Evolutionary conservation across 92 coral and sea anemone species (phyloP).

Genomic region (Siderastrea radians): DNA sequence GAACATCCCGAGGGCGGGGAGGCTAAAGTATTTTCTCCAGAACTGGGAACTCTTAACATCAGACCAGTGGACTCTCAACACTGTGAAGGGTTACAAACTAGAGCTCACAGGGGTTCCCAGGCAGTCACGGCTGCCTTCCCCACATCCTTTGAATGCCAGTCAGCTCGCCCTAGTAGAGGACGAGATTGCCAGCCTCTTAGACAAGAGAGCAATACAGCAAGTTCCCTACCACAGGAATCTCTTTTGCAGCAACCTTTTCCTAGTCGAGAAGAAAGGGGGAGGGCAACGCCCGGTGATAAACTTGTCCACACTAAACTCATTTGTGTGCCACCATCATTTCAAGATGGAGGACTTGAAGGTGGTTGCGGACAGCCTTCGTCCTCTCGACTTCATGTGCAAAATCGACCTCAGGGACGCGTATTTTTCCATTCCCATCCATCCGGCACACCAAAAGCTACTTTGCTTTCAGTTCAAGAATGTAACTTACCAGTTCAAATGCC

Average conservation of each 20-base stretch:
- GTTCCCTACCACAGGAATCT: slow-evolving; percentile 20
- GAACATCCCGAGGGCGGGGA: slow-evolving; percentile 42
- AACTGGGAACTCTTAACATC: slow-evolving; percentile 41
- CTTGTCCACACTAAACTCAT: slow-evolving; percentile 38
- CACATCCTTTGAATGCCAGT: background rate
- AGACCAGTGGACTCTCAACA: slow-evolving; percentile 35
- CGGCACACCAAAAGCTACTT: slow-evolving; percentile 34
- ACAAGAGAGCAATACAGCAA: slow-evolving; percentile 34
- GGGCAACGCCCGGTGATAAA: slow-evolving; percentile 61
- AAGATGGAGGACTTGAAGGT: slow-evolving; percentile 50
- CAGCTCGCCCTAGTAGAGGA: slow-evolving; percentile 16
- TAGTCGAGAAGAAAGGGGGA: slow-evolving; percentile 56
- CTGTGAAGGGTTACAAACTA: slow-evolving; percentile 28
- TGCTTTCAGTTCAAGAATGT: slow-evolving; percentile 37
- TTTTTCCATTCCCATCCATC: slow-evolving; percentile 33
- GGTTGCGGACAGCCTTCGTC: slow-evolving; percentile 37
- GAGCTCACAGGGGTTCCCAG: slow-evolving; percentile 25
- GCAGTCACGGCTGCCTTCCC: slow-evolving; percentile 20
- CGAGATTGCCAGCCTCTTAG: slow-evolving; percentile 30
- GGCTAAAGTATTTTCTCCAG: slow-evolving; percentile 39
- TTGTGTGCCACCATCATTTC: slow-evolving; percentile 43
- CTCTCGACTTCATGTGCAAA: slow-evolving; percentile 54
- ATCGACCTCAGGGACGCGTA: slow-evolving; percentile 51
- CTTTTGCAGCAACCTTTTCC: slow-evolving; percentile 36
- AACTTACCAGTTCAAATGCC: slow-evolving; percentile 38